Base-by-base conservation (phyloP, 2,797 vertebrate species). In the Melanotaenia nigrans region DNA sequence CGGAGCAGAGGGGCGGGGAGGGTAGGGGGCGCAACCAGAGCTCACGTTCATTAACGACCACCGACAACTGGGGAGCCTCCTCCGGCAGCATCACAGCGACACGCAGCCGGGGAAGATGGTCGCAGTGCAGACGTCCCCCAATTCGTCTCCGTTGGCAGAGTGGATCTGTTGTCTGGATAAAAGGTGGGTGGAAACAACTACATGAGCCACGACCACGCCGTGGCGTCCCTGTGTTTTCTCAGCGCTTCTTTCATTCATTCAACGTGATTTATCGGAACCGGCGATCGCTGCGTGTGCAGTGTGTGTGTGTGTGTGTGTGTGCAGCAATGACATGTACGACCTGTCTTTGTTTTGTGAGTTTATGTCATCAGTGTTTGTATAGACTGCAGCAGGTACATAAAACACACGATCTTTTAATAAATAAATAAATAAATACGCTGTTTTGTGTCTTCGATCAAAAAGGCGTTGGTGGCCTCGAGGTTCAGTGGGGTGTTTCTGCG, bases 131-230 rank as follows among this genome's bases (percentile, higher is more conserved):
- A 89, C 93, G 80, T 94, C 93, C 60, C 93, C 95, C 56, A 95
- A 95, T 84, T 90, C 95, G 74, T 92, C 95, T 74, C 95, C 95
- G 68, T 95, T 94, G 68, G 96, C 96, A 76, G 97, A 98, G 92
- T 98, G 97, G 97, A 96, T 99, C 92, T 94, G 96, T 87, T 98
- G 97, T 83, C 92, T 99, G 90, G 97, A 99, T 90, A 98, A 99
- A 94, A 96, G 97, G 97, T 98, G 94, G 72, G 93, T 79, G 59
- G 69, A 71, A 22, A 22, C 35, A 25, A 30, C 12, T 5, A 18
- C 61, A 16, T 54, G 66, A 62, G 14, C 53, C 75, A n/a, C 56
- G 4, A 42, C 58, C 84, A 74, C 73, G 67, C 73, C 63, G 55
- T 18, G 55, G 62, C 61, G 24, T 69, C 60, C 67, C 13, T 10